phyloP scores from a whole-genome alignment of 2,797 vertebrate species.

The Micropoecilia bifurca region DNA sequence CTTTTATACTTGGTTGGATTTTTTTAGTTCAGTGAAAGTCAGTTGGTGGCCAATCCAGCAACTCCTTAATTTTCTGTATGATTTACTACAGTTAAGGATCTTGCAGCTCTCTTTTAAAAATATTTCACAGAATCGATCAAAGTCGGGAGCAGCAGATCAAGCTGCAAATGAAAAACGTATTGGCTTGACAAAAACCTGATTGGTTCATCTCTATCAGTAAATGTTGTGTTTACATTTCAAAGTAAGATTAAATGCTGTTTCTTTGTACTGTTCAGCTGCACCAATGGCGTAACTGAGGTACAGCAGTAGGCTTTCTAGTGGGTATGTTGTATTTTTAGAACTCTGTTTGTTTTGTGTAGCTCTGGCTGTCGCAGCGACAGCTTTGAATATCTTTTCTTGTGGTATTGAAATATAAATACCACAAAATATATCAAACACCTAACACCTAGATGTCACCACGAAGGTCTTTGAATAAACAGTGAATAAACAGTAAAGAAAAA shows the following conservation, averaged over 20 bases:
- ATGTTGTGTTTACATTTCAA: neutral
- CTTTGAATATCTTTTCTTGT: neutral
- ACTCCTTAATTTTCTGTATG: neutral
- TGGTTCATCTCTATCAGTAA: neutral
- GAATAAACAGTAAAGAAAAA: neutral
- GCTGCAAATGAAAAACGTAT: neutral
- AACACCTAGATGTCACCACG: neutral
- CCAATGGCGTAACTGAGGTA: neutral
- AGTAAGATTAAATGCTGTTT: neutral
- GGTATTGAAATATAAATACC: neutral
- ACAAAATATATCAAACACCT: neutral
- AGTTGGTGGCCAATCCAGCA: neutral
- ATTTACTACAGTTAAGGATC: neutral
- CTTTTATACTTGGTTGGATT: neutral
- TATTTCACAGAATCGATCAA: neutral
- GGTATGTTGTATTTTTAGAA: slow-evolving; percentile 2
- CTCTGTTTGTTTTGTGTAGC: neutral
- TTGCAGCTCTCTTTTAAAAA: neutral
- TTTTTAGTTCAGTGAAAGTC: neutral
- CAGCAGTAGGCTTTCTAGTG: neutral
- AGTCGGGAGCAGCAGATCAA: neutral
- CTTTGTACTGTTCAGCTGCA: neutral
- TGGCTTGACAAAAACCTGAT: neutral
- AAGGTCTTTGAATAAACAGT: neutral
- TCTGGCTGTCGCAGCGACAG: neutral